Base-by-base conservation (phyloP, 2,113 vertebrate species). In the Eurystomus gularis region DNA sequence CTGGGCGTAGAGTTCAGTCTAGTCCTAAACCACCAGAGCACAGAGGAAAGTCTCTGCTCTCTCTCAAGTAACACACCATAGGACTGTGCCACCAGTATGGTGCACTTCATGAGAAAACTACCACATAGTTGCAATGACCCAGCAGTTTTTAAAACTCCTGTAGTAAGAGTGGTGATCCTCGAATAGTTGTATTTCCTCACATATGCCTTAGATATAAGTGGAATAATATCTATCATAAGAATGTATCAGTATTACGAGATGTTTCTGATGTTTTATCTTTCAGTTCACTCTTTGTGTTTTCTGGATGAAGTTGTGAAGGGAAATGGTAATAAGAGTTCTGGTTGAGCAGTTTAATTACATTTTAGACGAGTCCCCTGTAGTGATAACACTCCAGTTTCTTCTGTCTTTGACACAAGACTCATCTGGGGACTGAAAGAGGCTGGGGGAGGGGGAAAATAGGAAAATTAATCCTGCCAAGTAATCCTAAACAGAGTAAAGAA, bases 271-370 rank as follows among this genome's bases (percentile, higher is more conserved):
- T 87, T 86, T 95, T 76, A 76, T 88, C 77, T 94, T 94, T 79
- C 81, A 84, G 57, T 71, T 96, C 46, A 14, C 5, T 91, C 81
- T 92, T 57, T 78, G 52, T 95, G 26, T 91, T 94, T 96, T 91
- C 65, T 91, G 81, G 57, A 96, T 94, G 84, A 84, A 89, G 52
- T 60, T 86, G 83, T 84, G 89, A 95, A 93, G 39, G 44, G 48
- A 96, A 94, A 96, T 82, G 48, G 33, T 95, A 93, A 89, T 95
- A 95, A 82, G 77, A 65, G 81, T 89, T 97, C 93, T 95, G 81
- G 73, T n/a, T 96, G 91, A 96, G 70, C 16, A 9, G 42, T 93
- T 95, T 96, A 96, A 96, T 96, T 96, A 94, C 89, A 79, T 97
- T 87, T 84, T 86, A 94, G 84, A 71, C 0, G 3, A 68, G 57